Evolutionary conservation across 2,888 invertebrate genomes (phyloP).

Genomic region (Teleiodes luculella): DNA sequence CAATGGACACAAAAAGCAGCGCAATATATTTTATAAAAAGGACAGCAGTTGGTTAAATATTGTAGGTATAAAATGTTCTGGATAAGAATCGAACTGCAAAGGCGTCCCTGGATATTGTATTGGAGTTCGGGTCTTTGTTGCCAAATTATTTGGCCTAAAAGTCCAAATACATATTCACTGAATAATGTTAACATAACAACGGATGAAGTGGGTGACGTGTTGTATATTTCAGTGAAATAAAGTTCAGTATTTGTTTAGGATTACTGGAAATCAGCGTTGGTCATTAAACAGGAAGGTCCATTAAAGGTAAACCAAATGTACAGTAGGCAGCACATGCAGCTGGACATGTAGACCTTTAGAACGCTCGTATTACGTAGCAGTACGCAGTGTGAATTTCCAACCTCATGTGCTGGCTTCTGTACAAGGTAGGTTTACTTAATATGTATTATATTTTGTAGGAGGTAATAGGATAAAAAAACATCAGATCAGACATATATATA

Average conservation of each 20-base stretch:
- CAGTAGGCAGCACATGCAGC: no score
- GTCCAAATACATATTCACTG: conserved; percentile 16
- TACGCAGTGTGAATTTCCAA: no score
- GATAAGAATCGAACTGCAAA: not conserved
- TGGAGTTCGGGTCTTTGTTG: not conserved
- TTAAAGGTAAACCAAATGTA: no score
- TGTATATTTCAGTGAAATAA: conserved; percentile 36
- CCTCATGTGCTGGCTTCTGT: no score
- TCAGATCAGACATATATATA: no score
- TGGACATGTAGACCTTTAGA: no score
- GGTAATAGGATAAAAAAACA: no score
- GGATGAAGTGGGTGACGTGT: conserved; percentile 26
- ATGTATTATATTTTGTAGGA: no score
- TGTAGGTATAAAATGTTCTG: not conserved
- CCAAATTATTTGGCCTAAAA: conserved; percentile 8
- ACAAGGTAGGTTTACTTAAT: no score
- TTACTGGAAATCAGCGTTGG: conserved; percentile 40
- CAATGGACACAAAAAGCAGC: not conserved
- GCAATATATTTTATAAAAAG: not conserved
- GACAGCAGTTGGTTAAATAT: not conserved
- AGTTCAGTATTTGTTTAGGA: conserved; percentile 52
- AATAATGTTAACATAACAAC: conserved; percentile 21
- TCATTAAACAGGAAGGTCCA: conserved; percentile 28
- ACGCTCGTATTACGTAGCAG: no score
- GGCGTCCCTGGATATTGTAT: not conserved